Evolutionary conservation across 2,113 vertebrate genomes (phyloP), one percentile per base, ranked within the genome.

Genomic region (Syngnathus scovelli): DNA sequence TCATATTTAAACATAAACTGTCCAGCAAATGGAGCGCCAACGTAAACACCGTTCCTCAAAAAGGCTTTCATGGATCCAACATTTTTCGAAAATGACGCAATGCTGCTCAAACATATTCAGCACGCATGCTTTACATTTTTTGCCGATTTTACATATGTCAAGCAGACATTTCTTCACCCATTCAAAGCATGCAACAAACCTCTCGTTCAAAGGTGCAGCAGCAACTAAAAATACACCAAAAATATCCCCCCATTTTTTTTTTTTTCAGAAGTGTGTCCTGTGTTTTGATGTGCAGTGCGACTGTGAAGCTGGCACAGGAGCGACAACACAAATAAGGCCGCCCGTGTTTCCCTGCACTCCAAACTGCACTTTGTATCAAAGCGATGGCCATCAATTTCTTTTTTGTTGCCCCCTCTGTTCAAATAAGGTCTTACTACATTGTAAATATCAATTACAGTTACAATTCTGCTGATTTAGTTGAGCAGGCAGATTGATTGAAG

Each of bases 381-480:
- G 36, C 1, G 7, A 55, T 18, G 41, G 15, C 21, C 38, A 37
- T 37, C 52, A 74, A 71, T 62, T 39, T n/a, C 36, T 13, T 15
- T 43, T 51, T 69, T 43, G 27, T 59, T 59, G 21, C 41, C 21
- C 52, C 6, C 8, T 46, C 49, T 48, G 48, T 5, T 78, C 43
- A 78, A 70, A 72, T 68, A 46, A 61, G 52, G 19, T 49, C 23
- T 12, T n/a, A 7, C 61, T 61, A n/a, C 52, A 70, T 69, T 62
- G 79, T 78, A 86, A 78, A 82, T 80, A 86, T 77, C 67, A 84
- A 74, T 79, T 82, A 48, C 48, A 56, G 59, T 54, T 71, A 23
- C 80, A 78, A 87, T 88, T 77, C 80, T 21, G 77, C 65, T 52
- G 56, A 55, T 55, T 27, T 55, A 55, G 10, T 55, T 27, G 52